Base-by-base conservation (phyloP, 2,797 vertebrate genomes). In the Liasis olivaceus region DNA sequence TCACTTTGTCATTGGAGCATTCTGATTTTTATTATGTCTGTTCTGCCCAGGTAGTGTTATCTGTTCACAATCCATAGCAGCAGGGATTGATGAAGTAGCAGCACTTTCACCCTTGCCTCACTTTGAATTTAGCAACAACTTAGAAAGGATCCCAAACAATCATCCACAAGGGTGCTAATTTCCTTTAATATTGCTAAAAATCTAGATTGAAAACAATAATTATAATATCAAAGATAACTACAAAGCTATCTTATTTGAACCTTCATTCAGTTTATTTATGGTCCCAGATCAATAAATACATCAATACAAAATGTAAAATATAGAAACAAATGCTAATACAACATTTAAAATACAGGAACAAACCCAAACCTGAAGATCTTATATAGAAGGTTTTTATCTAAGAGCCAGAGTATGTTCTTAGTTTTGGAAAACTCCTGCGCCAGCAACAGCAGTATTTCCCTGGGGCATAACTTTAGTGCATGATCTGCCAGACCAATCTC, bases 401-500 rank as follows among this genome's bases (percentile, higher is more conserved):
- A 58, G 54, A 87, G 12, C 5, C 60, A 93, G 85, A 26, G 84
- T 88, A 3, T 62, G 22, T 54, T 20, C 4, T 51, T 95, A 58
- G 15, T 91, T 36, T 90, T 92, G 51, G n/a, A 93, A 2, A 42
- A 91, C 59, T 94, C 85, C 88, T 66, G 12, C 7, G 58, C 95
- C 54, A 85, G 17, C 90, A 54, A 84, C 90, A 92, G 89, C 47
- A 88, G 14, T 54, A 69, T 77, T 11, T 59, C 69, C 93, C 31
- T 77, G 77, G 92, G 91, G 89, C 0, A 0, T 36, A 31, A 84
- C 93, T 95, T 95, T 88, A 72, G 20, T 42, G 13, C 0, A 0
- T 31, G 91, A 58, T 56, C 60, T 95, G 42, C 58, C 47, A 94
- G 62, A 5, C 26, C 89, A 81, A 93, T 94, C 94, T 95, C 89